phyloP scores from a whole-genome alignment of 2,113 vertebrate species.

The Trichomycterus rosablanca region DNA sequence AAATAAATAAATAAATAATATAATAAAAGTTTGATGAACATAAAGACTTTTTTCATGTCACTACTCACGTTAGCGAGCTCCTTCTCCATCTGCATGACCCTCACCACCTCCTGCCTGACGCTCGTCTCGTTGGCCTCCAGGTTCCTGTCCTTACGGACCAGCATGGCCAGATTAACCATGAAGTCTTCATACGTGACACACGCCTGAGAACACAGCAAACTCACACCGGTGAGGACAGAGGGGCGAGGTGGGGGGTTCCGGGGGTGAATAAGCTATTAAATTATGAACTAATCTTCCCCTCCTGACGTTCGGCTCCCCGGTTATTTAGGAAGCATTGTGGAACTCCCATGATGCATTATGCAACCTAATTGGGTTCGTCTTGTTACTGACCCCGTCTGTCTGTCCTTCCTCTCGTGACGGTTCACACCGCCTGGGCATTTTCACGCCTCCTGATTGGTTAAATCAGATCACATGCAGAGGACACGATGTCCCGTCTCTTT shows the following conservation, averaged over 20 bases:
- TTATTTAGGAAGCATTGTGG: constrained; percentile 18
- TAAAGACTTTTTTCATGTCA: too few relatives aligned
- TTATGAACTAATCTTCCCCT: background rate
- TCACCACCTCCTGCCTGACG: constrained; percentile 71
- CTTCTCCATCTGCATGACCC: constrained; percentile 82
- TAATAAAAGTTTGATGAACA: too few relatives aligned
- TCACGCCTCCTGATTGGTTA: background rate
- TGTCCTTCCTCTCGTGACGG: too few relatives aligned
- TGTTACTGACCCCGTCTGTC: background rate
- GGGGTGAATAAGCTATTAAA: constrained; percentile 4
- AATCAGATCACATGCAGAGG: background rate
- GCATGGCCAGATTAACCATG: constrained; percentile 81
- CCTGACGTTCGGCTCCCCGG: background rate
- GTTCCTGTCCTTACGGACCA: constrained; percentile 77
- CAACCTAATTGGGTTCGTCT: constrained; percentile 24
- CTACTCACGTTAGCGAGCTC: constrained; percentile 87
- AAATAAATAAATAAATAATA: too few relatives aligned
- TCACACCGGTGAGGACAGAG: background rate
- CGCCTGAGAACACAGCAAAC: constrained; percentile 61
- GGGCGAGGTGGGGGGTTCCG: too few relatives aligned
- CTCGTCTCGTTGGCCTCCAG: constrained; percentile 60
- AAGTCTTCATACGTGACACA: constrained; percentile 84
- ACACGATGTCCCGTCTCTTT: too few relatives aligned
- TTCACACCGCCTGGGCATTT: background rate
- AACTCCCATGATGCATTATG: background rate